These are phyloP conservation scores for Drosophila grimshawi DNA, from an alignment of 1,140 invertebrate genomes.

Conservation along the genomic window DNA sequence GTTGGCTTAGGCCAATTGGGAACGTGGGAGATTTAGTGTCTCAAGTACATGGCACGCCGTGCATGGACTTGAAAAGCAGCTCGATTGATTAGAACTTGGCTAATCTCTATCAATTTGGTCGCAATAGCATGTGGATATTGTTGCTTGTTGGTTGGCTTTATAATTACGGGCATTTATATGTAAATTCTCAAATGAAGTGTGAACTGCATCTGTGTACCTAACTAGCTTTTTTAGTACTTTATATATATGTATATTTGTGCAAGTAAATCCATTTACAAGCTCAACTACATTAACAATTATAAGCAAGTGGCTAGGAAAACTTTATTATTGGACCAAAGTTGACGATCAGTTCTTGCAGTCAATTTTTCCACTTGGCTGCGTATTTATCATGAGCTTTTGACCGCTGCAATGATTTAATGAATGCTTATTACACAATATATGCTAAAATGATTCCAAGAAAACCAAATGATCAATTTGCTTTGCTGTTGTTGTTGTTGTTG, in stretches of 20 bases:
- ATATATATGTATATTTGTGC: slow-evolving; percentile 6
- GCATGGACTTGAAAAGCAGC: slow-evolving; percentile 23
- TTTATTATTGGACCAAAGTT: slow-evolving; percentile 26
- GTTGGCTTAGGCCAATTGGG: slow-evolving; percentile 25
- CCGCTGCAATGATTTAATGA: slow-evolving; percentile 18
- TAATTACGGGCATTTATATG: not conserved
- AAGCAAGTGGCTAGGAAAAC: slow-evolving; percentile 40
- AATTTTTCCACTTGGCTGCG: slow-evolving; percentile 33
- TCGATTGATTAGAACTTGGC: slow-evolving; percentile 61
- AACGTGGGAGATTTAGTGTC: slow-evolving; percentile 42
- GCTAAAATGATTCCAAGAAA: slow-evolving; percentile 12
- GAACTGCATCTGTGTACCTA: slow-evolving; percentile 47
- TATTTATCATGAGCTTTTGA: not conserved
- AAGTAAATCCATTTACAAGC: slow-evolving; percentile 60
- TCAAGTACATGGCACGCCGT: slow-evolving; percentile 18
- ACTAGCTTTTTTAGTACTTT: not conserved
- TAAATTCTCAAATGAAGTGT: slow-evolving; percentile 59
- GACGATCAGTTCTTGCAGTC: slow-evolving; percentile 14
- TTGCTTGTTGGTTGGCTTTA: not conserved
- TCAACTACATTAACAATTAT: slow-evolving; percentile 56
- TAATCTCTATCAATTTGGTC: slow-evolving; percentile 29
- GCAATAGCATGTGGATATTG: slow-evolving; percentile 6
- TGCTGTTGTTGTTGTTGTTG: slow-evolving; percentile 4
- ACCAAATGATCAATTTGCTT: slow-evolving; percentile 20
- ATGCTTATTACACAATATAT: slow-evolving; percentile 18